phyloP scores from a whole-genome alignment of 2,113 vertebrate species.

The Sapayoa aenigma region DNA sequence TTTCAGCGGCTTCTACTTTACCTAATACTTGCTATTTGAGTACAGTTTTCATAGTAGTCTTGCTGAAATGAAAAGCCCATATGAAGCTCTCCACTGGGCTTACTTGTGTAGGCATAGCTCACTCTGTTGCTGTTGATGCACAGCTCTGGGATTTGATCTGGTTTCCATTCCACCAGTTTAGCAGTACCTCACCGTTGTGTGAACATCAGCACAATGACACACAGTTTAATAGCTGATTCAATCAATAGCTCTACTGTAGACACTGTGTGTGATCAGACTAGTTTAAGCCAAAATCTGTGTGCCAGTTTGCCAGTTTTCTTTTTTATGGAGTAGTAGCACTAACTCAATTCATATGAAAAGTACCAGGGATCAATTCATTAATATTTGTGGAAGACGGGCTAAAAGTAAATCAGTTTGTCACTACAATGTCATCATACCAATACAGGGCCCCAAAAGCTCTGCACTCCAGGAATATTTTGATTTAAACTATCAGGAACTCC shows the following conservation, averaged over 20 bases:
- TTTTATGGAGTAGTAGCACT: not conserved
- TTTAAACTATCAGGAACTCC: not conserved
- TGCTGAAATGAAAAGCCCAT: not conserved
- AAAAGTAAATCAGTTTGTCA: not conserved
- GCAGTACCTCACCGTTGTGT: not conserved
- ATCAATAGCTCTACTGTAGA: not conserved
- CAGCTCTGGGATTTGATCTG: not conserved
- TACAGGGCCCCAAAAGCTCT: not conserved
- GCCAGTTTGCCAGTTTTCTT: not conserved
- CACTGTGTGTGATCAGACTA: rapidly evolving
- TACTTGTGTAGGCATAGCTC: rapidly evolving
- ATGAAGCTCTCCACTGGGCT: not conserved
- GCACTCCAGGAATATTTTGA: not conserved
- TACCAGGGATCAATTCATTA: not conserved
- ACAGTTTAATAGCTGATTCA: not conserved
- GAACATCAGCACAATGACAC: not conserved
- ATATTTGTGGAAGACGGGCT: not conserved
- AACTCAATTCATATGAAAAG: not conserved
- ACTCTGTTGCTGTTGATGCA: not conserved
- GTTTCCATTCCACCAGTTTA: not conserved
- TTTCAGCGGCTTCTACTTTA: not conserved
- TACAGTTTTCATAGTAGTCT: not conserved
- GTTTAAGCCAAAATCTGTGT: not conserved
- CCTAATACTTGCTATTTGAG: not conserved
- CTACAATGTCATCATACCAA: not conserved